Evolutionary conservation across 64 coral and sea anemone species (phyloP).

Genomic region (Astreopora myriophthalma): DNA sequence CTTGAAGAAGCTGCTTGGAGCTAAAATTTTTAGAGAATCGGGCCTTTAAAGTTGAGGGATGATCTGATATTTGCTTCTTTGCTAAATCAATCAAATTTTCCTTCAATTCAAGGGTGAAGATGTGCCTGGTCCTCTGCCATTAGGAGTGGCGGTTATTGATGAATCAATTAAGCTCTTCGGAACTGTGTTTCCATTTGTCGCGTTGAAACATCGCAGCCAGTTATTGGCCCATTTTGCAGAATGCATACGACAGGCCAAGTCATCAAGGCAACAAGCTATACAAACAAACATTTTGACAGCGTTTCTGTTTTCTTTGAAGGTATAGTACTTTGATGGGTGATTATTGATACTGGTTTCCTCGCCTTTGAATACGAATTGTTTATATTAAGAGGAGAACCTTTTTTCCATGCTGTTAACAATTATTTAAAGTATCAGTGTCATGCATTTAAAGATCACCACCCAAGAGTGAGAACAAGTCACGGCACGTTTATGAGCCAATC

Average conservation of each 20-base stretch:
- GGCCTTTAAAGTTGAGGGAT: too few species aligned
- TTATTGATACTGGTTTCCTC: too few species aligned
- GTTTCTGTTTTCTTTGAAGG: conserved; percentile 90
- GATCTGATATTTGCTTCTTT: neutral
- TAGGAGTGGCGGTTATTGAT: conserved; percentile 98
- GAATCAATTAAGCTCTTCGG: conserved; percentile 93
- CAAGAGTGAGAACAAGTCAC: too few species aligned
- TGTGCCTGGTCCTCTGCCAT: conserved; percentile 84
- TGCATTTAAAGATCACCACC: too few species aligned
- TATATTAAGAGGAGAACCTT: too few species aligned
- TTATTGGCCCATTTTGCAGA: conserved; percentile 87
- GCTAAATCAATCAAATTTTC: neutral
- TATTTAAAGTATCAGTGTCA: too few species aligned
- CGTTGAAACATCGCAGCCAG: conserved; percentile 96
- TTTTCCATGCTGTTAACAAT: too few species aligned
- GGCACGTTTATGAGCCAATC: too few species aligned
- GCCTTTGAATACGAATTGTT: too few species aligned
- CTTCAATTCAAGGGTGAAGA: conserved; percentile 77
- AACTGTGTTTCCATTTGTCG: conserved; percentile 83
- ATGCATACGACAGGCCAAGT: conserved; percentile 95
- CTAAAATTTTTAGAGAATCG: too few species aligned
- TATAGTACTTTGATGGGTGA: neutral
- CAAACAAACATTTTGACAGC: conserved; percentile 97
- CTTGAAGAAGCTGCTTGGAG: too few species aligned
- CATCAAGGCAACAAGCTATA: conserved; percentile 89